Evolutionary conservation across 2,888 invertebrate species (phyloP).

Genomic region (Apamea sordens): DNA sequence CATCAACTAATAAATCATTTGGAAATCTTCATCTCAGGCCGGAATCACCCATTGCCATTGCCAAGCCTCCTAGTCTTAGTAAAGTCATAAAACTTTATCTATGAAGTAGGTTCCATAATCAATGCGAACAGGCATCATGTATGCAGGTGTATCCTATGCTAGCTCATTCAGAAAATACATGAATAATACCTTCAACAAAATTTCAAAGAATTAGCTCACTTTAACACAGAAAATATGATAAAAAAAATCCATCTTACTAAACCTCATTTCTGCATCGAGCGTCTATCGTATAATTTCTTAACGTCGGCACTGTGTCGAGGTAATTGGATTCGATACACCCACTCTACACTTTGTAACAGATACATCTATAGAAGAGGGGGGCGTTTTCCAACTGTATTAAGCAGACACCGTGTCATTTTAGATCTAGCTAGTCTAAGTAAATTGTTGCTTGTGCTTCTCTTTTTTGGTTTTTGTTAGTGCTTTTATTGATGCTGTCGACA

Average conservation of each 20-base stretch:
- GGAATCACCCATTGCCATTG: not conserved
- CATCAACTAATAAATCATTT: not conserved
- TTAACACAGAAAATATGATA: slow-evolving; percentile 46
- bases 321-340: slow-evolving; percentile 78
- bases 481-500: not conserved
- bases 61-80: not conserved
- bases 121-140: not conserved
- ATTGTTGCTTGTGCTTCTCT: not conserved
- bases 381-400: slow-evolving; percentile 58
- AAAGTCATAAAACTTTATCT: not conserved
- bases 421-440: slow-evolving; percentile 31
- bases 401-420: slow-evolving; percentile 59
- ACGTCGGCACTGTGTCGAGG: slow-evolving; percentile 74
- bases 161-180: slow-evolving; percentile 1
- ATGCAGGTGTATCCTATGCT: not conserved
- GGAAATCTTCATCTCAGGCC: not conserved
- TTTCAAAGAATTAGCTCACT: slow-evolving; percentile 28
- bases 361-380: slow-evolving; percentile 51
- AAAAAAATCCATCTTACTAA: slow-evolving; percentile 60
- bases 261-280: slow-evolving; percentile 60
- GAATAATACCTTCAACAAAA: not conserved
- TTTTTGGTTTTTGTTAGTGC: slow-evolving; percentile 1
- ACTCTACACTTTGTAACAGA: slow-evolving; percentile 61
- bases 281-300: slow-evolving; percentile 77
- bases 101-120: not conserved